phyloP scores from a whole-genome alignment of 2,113 vertebrate species.

The Fulica atra region DNA sequence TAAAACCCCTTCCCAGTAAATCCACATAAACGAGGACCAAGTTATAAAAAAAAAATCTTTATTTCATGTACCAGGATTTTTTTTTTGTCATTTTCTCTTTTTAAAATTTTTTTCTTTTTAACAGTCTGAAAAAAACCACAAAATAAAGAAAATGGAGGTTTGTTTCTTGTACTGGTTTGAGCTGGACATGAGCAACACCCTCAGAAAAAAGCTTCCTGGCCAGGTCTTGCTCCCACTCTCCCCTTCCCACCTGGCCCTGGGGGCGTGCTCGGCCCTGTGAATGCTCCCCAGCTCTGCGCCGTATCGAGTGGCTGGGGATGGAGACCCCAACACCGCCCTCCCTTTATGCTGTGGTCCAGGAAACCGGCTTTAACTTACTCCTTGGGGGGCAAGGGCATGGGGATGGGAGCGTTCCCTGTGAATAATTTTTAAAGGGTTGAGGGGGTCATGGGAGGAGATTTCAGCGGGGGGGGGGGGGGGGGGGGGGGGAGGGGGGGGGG shows the following conservation, averaged over 20 bases:
- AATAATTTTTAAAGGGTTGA: neutral
- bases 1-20: slow-evolving; percentile 5
- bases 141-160: slow-evolving; percentile 81
- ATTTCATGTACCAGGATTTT: slow-evolving; percentile 86
- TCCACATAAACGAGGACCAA: slow-evolving; percentile 51
- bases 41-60: slow-evolving; percentile 79
- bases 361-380: neutral
- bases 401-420: neutral
- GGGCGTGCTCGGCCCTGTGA: neutral
- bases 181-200: slow-evolving; percentile 69
- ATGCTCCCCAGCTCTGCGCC: neutral
- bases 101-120: slow-evolving; percentile 83
- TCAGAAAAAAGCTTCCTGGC: slow-evolving; percentile 59
- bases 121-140: slow-evolving; percentile 83
- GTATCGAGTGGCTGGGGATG: neutral
- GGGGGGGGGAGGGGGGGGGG: too few relatives aligned
- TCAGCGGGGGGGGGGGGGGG: neutral
- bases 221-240: neutral
- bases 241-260: neutral
- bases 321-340: neutral
- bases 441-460: neutral
- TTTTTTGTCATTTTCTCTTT: slow-evolving; percentile 79
- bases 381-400: neutral
- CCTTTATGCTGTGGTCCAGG: neutral
- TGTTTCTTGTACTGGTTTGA: slow-evolving; percentile 76